phyloP scores from a whole-genome alignment of 2,113 vertebrate genomes.

The Solea senegalensis region DNA sequence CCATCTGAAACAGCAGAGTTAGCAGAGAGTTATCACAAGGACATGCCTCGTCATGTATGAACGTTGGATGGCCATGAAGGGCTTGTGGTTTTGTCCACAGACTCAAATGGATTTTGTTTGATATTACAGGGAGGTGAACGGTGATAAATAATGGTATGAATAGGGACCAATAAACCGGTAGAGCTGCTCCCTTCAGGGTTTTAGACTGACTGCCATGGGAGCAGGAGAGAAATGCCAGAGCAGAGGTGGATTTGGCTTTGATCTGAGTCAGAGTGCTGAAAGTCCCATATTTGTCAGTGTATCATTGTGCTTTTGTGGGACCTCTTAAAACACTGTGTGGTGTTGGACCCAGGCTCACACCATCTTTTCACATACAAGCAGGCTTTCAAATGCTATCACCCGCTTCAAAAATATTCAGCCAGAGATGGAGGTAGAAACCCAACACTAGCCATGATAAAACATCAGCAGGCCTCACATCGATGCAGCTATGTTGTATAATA shows the following conservation, averaged over 20 bases:
- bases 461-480: conserved; percentile 74
- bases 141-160: conserved; percentile 36
- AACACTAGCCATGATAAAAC: conserved; percentile 57
- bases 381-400: conserved; percentile 58
- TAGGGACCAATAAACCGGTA: conserved; percentile 58
- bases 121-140: conserved; percentile 60
- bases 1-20: conserved; percentile 46
- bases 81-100: conserved; percentile 51
- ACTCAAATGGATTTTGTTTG: conserved; percentile 52
- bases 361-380: conserved; percentile 67
- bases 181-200: conserved; percentile 68
- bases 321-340: conserved; percentile 77
- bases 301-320: conserved; percentile 80
- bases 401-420: conserved; percentile 54
- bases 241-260: conserved; percentile 43
- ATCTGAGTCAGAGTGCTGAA: conserved; percentile 75
- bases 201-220: conserved; percentile 72
- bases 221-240: conserved; percentile 31
- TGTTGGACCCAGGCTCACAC: conserved; percentile 72
- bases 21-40: conserved; percentile 52
- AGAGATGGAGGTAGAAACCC: conserved; percentile 49
- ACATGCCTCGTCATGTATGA: conserved; percentile 48
- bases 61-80: conserved; percentile 51
- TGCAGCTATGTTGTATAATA: conserved; percentile 70
- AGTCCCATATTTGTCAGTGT: conserved; percentile 80